A percentile compares a stretch with the other conserved stretches of the same genome.
phyloP scores from a whole-genome alignment of 2,113 vertebrate species.

The Tangachromis dhanisi region DNA sequence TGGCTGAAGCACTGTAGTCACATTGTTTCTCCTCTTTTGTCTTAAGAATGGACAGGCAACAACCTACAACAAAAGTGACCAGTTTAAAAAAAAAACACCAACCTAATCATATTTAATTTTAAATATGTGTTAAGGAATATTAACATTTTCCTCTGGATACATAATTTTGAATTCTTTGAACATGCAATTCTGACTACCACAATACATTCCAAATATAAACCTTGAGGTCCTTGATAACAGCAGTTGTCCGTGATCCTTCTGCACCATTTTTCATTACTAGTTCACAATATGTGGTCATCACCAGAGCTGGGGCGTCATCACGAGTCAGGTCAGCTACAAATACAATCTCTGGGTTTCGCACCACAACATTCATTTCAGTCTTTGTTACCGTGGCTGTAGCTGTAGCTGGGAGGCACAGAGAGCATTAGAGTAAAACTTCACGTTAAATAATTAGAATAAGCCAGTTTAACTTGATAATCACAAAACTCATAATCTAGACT shows the following conservation, averaged over 20 bases:
- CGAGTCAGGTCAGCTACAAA: slow-evolving; percentile 95
- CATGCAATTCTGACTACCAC: background rate
- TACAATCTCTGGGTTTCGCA: slow-evolving; percentile 93
- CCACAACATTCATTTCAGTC: slow-evolving; percentile 80
- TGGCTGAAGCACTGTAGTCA: slow-evolving; percentile 89
- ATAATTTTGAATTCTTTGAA: background rate
- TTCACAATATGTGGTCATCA: slow-evolving; percentile 90
- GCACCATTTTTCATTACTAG: slow-evolving; percentile 74
- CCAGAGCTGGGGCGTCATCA: slow-evolving; percentile 85
- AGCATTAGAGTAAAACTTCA: background rate
- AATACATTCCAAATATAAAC: background rate
- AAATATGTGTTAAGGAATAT: background rate
- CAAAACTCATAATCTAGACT: background rate
- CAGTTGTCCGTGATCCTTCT: slow-evolving; percentile 76
- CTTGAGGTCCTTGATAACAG: slow-evolving; percentile 84
- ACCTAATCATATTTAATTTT: background rate
- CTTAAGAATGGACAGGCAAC: slow-evolving; percentile 89
- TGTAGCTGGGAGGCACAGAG: slow-evolving; percentile 33
- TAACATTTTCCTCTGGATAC: background rate
- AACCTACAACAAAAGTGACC: slow-evolving; percentile 46
- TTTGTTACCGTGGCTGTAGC: slow-evolving; percentile 66
- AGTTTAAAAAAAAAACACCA: fast-evolving
- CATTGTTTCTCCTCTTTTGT: slow-evolving; percentile 76
- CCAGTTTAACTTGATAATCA: background rate
- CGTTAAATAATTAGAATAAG: background rate